Percentiles rank a stretch among this genome's conserved stretches.
These are phyloP conservation scores for Isotomurus palustris DNA, from an alignment of 2,888 invertebrate species.

Conservation along the genomic window DNA sequence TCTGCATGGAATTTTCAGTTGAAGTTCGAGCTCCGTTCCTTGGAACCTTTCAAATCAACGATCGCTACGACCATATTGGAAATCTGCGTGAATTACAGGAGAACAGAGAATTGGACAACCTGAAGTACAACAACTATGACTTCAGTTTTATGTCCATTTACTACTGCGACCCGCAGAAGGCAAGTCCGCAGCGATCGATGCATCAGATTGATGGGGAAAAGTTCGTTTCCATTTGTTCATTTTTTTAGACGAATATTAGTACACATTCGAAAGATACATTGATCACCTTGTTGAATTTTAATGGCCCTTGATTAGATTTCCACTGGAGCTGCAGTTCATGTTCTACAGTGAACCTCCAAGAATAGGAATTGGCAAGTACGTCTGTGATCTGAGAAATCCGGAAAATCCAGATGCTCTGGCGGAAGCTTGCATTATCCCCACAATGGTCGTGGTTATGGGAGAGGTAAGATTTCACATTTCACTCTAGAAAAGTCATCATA, in stretches of 20 bases:
- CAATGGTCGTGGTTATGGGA: conserved; percentile 11
- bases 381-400: not conserved
- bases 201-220: conserved; percentile 15
- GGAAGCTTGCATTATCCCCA: too few species aligned
- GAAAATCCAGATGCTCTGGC: not conserved
- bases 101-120: not conserved
- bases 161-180: conserved; percentile 12
- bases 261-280: not conserved
- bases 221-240: not conserved
- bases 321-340: conserved; percentile 14
- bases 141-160: conserved; percentile 9
- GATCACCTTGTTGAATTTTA: too few species aligned
- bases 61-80: conserved; percentile 10
- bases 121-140: conserved; percentile 7
- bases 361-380: not conserved
- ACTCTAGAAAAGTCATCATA: not conserved
- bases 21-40: not conserved
- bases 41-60: not conserved
- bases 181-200: conserved; percentile 9
- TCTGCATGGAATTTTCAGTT: conserved; percentile 1
- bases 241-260: not conserved
- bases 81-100: not conserved
- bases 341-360: not conserved
- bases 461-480: conserved; percentile 7
- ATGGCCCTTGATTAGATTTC: not conserved